Evolutionary conservation across 2,113 vertebrate genomes (phyloP), one percentile per base, ranked within the genome.

Genomic region (Centrocercus urophasianus): DNA sequence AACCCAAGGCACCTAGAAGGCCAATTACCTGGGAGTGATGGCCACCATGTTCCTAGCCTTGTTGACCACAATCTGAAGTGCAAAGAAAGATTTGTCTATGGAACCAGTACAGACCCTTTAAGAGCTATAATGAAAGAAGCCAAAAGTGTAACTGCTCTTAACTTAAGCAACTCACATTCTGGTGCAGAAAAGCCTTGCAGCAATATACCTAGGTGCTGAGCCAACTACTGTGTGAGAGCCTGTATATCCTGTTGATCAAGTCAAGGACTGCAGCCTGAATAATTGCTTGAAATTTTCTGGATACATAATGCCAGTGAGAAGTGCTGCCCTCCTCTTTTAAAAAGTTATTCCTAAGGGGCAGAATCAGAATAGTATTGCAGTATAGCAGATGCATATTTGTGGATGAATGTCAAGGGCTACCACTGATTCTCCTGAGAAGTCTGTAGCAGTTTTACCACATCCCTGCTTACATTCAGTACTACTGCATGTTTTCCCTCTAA

Each of bases 281-380:
- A 94, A 96, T 80, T 89, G 71, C 84, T 65, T 85, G 64, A 95
- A 93, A 54, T 89, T 77, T 96, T 81, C 82, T 65, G 85, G 38
- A 42, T 93, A 45, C 75, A 47, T 48, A 77, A 78, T 76, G 80
- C 83, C 61, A 89, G 43, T 61, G 72, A 95, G 60, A 21, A 90
- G 72, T 73, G 40, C 74, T 93, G 34, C 61, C 38, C 61, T 18
- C 43, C 90, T 84, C 73, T 86, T 80, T 74, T 77, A 42, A 93
- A 77, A 94, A 78, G 75, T 63, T 75, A 63, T 45, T 94, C 64
- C 66, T 54, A 27, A 80, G 73, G 48, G 57, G 28, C 75, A 78
- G 74, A 83, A 54, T 70, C 5, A 6, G 69, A 91, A 84, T 12
- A 81, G 56, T 71, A 73, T 95, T 79, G n/a, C 60, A 78, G 13